phyloP scores from a whole-genome alignment of 2,113 vertebrate species.

The Leptobrachium leishanense region DNA sequence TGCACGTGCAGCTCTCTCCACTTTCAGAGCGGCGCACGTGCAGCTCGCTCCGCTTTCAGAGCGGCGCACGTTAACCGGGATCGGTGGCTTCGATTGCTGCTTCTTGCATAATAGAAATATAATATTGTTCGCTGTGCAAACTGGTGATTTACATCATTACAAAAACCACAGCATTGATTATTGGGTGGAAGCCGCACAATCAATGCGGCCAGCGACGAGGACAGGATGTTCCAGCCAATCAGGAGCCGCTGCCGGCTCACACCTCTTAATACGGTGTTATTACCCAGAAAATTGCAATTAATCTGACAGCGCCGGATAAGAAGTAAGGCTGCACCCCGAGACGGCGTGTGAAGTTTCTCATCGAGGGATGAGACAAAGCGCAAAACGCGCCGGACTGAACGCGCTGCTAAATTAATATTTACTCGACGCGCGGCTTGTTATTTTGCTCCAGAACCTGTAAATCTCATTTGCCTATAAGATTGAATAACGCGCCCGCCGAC shows the following conservation, averaged over 20 bases:
- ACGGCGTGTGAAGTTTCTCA: slow-evolving; percentile 31
- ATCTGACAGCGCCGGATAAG: not conserved
- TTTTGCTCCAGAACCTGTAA: slow-evolving; percentile 44
- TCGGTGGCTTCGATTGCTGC: too few relatives aligned
- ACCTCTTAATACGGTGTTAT: slow-evolving; percentile 5
- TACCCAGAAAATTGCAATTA: not conserved
- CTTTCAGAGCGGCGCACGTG: too few relatives aligned
- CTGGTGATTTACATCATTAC: not conserved
- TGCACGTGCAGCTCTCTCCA: too few relatives aligned
- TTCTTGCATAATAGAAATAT: too few relatives aligned
- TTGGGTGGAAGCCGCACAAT: not conserved
- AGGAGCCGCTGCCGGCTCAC: not conserved
- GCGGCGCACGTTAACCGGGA: too few relatives aligned
- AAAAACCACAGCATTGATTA: not conserved
- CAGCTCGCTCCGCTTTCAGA: too few relatives aligned
- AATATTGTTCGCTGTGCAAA: not conserved
- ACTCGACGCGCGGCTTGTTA: slow-evolving; percentile 49
- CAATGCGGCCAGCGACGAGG: not conserved
- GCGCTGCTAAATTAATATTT: slow-evolving; percentile 61
- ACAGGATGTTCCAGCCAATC: not conserved
- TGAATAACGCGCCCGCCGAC: slow-evolving; percentile 17
- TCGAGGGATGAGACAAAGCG: slow-evolving; percentile 58
- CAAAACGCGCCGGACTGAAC: slow-evolving; percentile 55
- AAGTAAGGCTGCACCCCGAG: not conserved
- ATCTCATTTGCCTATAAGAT: slow-evolving; percentile 54